phyloP scores from a whole-genome alignment of 2,888 invertebrate species.

The Apomyelois bistriatella region DNA sequence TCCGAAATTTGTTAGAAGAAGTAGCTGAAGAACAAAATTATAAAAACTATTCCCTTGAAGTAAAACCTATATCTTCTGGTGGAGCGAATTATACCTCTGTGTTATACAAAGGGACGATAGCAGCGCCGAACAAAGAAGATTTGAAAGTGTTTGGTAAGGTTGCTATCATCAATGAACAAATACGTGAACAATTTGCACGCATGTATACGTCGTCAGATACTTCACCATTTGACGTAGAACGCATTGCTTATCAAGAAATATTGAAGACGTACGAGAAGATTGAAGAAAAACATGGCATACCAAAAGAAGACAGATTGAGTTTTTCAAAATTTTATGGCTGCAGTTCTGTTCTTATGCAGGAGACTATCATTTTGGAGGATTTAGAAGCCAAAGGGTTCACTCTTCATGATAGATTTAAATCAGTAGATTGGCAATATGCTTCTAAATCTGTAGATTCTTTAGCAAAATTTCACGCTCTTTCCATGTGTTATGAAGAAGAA shows the following conservation, averaged over 20 bases:
- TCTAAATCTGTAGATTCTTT: conserved; percentile 29
- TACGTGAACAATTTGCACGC: conserved; percentile 19
- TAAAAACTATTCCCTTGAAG: conserved; percentile 20
- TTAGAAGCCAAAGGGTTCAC: conserved; percentile 32
- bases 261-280: conserved; percentile 24
- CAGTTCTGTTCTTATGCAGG: conserved; percentile 23
- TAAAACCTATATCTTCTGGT: conserved; percentile 36
- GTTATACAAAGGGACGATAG: conserved; percentile 31
- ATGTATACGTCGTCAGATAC: not conserved
- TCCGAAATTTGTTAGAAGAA: conserved; percentile 32
- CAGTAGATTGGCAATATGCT: conserved; percentile 38
- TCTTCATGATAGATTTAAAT: conserved; percentile 33
- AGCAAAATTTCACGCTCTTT: conserved; percentile 49
- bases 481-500: conserved; percentile 37
- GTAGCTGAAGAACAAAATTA: conserved; percentile 31
- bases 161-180: conserved; percentile 31
- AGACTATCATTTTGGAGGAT: conserved; percentile 34
- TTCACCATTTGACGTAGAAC: conserved; percentile 17
- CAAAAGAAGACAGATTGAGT: conserved; percentile 26
- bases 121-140: conserved; percentile 20
- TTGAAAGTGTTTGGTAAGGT: conserved; percentile 48
- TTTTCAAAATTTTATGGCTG: conserved; percentile 30
- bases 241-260: not conserved
- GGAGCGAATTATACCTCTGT: conserved; percentile 47
- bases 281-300: conserved; percentile 27